Conservation (phyloP, 2,797 vertebrate species). For the Catamblyrhynchus diadema region DNA sequence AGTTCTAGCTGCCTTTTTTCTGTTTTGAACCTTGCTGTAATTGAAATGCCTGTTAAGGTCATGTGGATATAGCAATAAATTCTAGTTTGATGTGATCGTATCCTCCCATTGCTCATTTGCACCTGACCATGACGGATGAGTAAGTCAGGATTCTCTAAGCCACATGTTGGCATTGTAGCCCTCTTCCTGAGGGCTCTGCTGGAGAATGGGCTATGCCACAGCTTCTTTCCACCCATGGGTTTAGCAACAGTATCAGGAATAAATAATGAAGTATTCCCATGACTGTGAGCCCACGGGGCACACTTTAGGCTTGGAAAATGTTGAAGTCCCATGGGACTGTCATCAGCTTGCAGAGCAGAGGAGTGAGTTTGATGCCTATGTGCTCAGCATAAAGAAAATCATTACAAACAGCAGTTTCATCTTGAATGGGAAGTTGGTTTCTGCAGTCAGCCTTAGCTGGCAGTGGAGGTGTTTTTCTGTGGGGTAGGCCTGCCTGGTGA, state of each 20-base stretch:
- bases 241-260: background rate
- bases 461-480: constrained; percentile 54
- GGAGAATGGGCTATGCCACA: background rate
- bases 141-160: background rate
- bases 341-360: background rate
- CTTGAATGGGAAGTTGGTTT: constrained; percentile 37
- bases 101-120: background rate
- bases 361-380: background rate
- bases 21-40: background rate
- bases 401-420: background rate
- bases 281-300: background rate
- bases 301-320: background rate
- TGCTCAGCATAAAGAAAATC: background rate
- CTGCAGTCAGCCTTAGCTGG: constrained; percentile 46
- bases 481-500: constrained; percentile 16
- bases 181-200: background rate
- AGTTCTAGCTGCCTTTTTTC: background rate
- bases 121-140: background rate
- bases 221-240: background rate
- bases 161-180: background rate
- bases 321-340: background rate
- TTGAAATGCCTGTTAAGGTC: background rate
- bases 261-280: background rate
- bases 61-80: background rate
- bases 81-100: background rate